Conservation (phyloP, 1,140 invertebrate genomes). For the Lordiphosa clarofinis region DNA sequence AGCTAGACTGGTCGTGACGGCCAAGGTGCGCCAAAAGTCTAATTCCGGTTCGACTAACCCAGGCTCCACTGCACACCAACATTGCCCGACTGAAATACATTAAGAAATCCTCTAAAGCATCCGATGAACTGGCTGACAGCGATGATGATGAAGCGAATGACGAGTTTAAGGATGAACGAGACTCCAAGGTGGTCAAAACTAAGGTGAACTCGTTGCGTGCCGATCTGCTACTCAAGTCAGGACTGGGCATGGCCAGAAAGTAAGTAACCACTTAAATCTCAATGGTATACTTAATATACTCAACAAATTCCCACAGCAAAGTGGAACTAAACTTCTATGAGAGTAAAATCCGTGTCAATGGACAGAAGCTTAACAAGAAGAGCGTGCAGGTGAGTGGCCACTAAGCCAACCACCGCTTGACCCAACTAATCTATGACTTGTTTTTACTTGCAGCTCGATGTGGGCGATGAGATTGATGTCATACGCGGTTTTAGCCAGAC, state of each 20-base stretch:
- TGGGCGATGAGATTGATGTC: slow-evolving; percentile 85
- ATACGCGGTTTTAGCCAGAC: slow-evolving; percentile 81
- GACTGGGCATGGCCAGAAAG: slow-evolving; percentile 85
- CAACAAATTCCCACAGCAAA: slow-evolving; percentile 80
- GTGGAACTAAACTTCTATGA: slow-evolving; percentile 85
- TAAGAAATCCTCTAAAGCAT: slow-evolving; percentile 46
- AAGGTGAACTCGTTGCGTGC: slow-evolving; percentile 83
- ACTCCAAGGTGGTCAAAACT: slow-evolving; percentile 83
- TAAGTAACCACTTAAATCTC: slow-evolving; percentile 53
- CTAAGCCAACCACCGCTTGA: background rate
- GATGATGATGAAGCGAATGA: slow-evolving; percentile 72
- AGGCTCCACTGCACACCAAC: slow-evolving; percentile 32
- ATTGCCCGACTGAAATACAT: slow-evolving; percentile 46
- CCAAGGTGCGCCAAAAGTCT: background rate
- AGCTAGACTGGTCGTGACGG: slow-evolving; percentile 4
- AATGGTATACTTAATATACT: background rate
- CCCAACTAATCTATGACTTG: background rate
- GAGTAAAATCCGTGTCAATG: slow-evolving; percentile 84
- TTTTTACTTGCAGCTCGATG: slow-evolving; percentile 71
- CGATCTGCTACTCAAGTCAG: slow-evolving; percentile 84
- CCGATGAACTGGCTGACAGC: slow-evolving; percentile 52
- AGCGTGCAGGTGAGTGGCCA: slow-evolving; percentile 79
- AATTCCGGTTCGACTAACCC: background rate
- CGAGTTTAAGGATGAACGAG: slow-evolving; percentile 78
- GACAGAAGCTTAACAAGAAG: slow-evolving; percentile 84